phyloP scores from a whole-genome alignment of 2,113 vertebrate genomes.

The Cichladusa arquata region DNA sequence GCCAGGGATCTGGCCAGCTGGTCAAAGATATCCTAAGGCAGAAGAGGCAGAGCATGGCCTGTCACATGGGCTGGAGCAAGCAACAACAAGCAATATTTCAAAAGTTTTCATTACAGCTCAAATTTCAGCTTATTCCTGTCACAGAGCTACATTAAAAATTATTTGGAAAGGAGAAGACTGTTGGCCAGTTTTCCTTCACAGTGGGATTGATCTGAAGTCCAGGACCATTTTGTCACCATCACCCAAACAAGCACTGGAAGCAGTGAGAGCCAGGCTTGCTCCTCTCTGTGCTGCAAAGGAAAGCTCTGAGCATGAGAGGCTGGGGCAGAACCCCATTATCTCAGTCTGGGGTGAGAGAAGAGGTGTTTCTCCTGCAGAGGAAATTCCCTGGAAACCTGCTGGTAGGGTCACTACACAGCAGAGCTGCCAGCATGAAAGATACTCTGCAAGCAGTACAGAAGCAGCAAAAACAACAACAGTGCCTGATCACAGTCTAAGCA shows the following conservation, averaged over 20 bases:
- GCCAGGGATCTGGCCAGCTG: conserved; percentile 89
- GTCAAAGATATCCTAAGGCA: conserved; percentile 85
- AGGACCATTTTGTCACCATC: not conserved
- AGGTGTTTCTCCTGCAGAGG: not conserved
- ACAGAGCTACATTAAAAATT: not conserved
- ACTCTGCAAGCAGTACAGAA: not conserved
- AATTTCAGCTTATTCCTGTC: not conserved
- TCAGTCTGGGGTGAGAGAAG: not conserved
- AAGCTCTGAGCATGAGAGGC: not conserved
- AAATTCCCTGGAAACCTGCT: not conserved
- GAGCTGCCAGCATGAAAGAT: not conserved
- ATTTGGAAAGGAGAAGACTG: not conserved
- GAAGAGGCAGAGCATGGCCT: not conserved
- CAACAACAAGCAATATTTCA: not conserved
- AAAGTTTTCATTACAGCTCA: not conserved
- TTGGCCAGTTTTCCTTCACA: not conserved
- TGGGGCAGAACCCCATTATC: not conserved
- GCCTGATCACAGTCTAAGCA: not conserved
- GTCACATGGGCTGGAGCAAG: not conserved
- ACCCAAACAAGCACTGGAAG: not conserved
- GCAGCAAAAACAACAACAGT: not conserved
- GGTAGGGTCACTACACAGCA: not conserved
- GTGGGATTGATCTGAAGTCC: not conserved
- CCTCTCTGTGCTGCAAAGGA: not conserved
- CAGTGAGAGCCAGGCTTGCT: not conserved